Evolutionary conservation across 2,797 vertebrate genomes (phyloP).

Genomic region (Melanogrammus aeglefinus): DNA sequence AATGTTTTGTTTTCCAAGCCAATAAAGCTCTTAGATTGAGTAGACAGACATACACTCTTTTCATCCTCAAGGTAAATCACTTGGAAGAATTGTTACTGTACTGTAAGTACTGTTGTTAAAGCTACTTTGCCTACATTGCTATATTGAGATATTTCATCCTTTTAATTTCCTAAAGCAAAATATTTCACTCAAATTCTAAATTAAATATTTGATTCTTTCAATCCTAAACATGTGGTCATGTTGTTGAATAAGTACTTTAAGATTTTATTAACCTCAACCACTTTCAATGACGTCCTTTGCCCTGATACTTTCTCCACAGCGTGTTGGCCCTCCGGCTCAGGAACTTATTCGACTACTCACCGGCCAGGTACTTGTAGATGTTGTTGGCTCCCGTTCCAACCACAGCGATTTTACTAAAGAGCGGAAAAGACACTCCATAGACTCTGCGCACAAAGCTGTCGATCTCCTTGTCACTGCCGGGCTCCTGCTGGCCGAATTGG

Average conservation of each 20-base stretch:
- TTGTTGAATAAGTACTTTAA: background rate
- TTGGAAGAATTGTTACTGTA: no score
- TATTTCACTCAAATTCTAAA: background rate
- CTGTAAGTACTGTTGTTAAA: background rate
- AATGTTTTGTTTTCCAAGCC: background rate
- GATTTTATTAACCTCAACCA: no score
- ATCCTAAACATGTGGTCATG: background rate
- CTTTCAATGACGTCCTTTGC: background rate
- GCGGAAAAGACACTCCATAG: conserved; percentile 87
- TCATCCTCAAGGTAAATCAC: background rate
- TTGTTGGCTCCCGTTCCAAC: conserved; percentile 84
- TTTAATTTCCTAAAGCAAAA: background rate
- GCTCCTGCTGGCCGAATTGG: conserved; percentile 96
- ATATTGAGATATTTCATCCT: background rate
- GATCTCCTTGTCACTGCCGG: conserved; percentile 89
- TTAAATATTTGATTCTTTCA: background rate
- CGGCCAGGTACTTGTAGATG: conserved; percentile 84
- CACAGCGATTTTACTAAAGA: conserved; percentile 93
- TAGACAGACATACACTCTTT: background rate
- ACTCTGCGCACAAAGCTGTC: conserved; percentile 86
- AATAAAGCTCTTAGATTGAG: background rate
- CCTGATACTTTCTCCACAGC: background rate
- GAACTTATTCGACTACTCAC: conserved; percentile 68
- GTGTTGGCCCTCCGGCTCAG: background rate
- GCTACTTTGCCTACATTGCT: background rate